Percentiles rank a stretch among this genome's conserved stretches.
Evolutionary conservation across 2,113 vertebrate genomes (phyloP).

Genomic region (Diphyllodes magnificus): DNA sequence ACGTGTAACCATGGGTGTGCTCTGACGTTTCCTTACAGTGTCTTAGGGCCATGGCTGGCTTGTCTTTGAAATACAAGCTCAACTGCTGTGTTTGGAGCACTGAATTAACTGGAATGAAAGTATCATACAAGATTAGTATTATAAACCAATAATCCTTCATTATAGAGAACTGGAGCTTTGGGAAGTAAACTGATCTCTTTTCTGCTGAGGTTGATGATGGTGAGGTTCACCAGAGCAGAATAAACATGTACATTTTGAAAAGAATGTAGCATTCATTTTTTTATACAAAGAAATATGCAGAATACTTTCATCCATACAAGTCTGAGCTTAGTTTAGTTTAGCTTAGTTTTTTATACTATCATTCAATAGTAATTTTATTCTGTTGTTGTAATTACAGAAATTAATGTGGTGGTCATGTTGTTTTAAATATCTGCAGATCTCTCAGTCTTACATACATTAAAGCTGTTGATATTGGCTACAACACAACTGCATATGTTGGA

Average conservation of each 20-base stretch:
- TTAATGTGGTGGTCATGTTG: background rate
- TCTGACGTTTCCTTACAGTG: background rate
- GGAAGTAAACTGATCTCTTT: background rate
- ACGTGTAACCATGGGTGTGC: background rate
- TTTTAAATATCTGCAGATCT: background rate
- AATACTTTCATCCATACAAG: background rate
- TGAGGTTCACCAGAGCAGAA: background rate
- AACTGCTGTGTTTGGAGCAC: background rate
- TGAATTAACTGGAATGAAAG: slow-evolving; percentile 69
- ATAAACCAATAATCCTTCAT: background rate
- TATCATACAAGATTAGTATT: background rate
- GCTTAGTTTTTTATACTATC: background rate
- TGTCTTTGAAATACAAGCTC: background rate
- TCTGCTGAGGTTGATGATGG: background rate
- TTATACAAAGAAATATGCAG: background rate
- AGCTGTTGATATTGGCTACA: background rate
- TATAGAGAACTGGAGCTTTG: background rate
- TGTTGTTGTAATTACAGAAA: background rate
- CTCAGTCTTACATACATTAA: background rate
- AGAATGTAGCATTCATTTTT: background rate
- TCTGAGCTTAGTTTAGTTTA: background rate
- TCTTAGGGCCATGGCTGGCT: background rate
- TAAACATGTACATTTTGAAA: background rate
- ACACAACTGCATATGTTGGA: background rate
- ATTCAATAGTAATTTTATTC: background rate